Conservation (phyloP, 1,140 invertebrate species). For the Drosophila eugracilis region DNA sequence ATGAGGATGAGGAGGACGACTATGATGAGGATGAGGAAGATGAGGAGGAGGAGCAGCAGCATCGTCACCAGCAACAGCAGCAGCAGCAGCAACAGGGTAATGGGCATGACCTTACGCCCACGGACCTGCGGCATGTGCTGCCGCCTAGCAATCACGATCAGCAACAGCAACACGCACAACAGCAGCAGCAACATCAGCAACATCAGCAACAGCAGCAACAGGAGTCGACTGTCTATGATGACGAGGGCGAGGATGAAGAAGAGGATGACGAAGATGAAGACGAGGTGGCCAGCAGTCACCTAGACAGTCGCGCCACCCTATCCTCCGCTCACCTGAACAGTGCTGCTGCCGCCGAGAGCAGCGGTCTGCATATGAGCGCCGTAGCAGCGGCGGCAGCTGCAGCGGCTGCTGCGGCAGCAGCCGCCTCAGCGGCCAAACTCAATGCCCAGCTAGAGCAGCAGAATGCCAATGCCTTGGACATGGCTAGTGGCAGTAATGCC, state of each 20-base stretch:
- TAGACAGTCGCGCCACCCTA: constrained; percentile 47
- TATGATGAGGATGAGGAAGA: constrained; percentile 63
- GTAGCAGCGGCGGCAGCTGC: constrained; percentile 58
- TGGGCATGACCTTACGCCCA: constrained; percentile 33
- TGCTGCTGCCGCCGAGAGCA: constrained; percentile 50
- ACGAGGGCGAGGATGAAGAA: constrained; percentile 61
- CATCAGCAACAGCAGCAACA: constrained; percentile 29
- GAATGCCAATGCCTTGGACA: constrained; percentile 58
- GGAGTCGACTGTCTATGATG: constrained; percentile 46
- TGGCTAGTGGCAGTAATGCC: constrained; percentile 33
- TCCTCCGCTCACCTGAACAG: constrained; percentile 54
- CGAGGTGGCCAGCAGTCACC: constrained; percentile 54
- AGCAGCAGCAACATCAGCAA: constrained; percentile 21
- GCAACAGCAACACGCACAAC: constrained; percentile 25
- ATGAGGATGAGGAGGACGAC: constrained; percentile 59
- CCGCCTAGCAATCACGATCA: constrained; percentile 29
- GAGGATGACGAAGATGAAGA: constrained; percentile 59
- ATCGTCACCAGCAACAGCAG: constrained; percentile 27
- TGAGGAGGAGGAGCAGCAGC: constrained; percentile 37
- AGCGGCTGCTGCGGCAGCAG: constrained; percentile 66
- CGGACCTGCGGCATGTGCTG: constrained; percentile 57
- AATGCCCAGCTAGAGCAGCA: constrained; percentile 69
- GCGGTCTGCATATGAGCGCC: constrained; percentile 63
- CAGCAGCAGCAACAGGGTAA: constrained; percentile 44
- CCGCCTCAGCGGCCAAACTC: constrained; percentile 59